Evolutionary conservation across 2,797 vertebrate genomes (phyloP).

Genomic region (Chiloscyllium punctatum): DNA sequence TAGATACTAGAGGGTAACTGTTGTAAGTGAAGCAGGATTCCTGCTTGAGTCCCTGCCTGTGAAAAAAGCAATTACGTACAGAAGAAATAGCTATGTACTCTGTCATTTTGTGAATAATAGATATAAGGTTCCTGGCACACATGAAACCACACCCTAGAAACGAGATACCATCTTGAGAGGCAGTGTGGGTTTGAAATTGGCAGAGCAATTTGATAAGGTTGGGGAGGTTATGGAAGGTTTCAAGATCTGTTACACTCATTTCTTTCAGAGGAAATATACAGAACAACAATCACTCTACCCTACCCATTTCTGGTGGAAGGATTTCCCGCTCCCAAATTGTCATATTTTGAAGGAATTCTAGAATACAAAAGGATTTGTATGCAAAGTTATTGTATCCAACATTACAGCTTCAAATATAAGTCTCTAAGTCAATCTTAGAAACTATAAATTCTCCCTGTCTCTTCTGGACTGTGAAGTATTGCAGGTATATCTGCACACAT

Average conservation of each 20-base stretch:
- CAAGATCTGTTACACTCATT: background rate
- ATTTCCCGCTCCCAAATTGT: background rate
- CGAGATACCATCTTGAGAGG: background rate
- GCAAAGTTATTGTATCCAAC: background rate
- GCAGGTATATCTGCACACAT: background rate
- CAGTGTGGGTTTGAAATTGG: background rate
- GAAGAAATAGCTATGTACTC: background rate
- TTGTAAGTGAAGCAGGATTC: background rate
- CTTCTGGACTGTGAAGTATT: background rate
- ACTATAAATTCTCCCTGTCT: background rate
- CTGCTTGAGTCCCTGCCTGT: background rate
- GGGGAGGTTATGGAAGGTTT: background rate
- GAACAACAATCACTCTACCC: background rate
- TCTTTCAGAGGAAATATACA: background rate
- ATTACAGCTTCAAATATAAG: background rate
- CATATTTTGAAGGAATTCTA: background rate
- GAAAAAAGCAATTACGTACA: background rate
- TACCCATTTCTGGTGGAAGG: background rate
- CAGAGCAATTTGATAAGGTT: background rate
- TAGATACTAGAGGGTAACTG: background rate
- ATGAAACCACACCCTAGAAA: background rate
- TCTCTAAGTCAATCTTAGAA: background rate
- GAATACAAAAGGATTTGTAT: background rate
- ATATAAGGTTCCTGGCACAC: background rate
- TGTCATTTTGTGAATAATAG: background rate